Percentiles rank a stretch among this genome's conserved stretches.
phyloP scores from a whole-genome alignment of 2,888 invertebrate species.

The Aphidius colemani region DNA sequence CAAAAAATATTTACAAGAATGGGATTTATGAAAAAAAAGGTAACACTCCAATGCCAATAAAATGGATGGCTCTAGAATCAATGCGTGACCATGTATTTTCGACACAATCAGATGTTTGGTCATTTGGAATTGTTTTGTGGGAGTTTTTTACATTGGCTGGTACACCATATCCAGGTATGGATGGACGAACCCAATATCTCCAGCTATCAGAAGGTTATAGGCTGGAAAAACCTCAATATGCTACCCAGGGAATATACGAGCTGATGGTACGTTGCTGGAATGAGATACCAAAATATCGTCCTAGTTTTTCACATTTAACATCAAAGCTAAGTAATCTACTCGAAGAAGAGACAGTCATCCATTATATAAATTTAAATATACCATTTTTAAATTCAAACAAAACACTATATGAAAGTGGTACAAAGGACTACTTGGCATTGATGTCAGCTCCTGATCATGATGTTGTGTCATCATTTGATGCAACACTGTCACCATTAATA shows the following conservation, averaged over 20 bases:
- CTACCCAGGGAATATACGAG: conserved; percentile 76
- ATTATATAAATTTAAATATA: conserved; percentile 83
- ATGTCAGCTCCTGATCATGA: conserved; percentile 76
- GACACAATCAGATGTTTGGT: conserved; percentile 82
- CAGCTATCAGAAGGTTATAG: conserved; percentile 83
- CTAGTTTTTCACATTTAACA: conserved; percentile 77
- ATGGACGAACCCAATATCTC: conserved; percentile 72
- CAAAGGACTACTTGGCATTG: conserved; percentile 75
- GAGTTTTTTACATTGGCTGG: conserved; percentile 84
- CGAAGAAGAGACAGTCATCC: conserved; percentile 43
- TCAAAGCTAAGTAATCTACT: no score
- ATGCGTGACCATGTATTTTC: conserved; percentile 88
- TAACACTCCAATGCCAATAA: conserved; percentile 82
- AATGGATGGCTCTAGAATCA: conserved; percentile 95
- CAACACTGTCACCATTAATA: conserved; percentile 45
- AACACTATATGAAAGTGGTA: conserved; percentile 61
- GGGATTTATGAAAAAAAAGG: conserved; percentile 89
- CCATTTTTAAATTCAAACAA: conserved; percentile 74
- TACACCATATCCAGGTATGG: conserved; percentile 82
- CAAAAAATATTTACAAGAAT: conserved; percentile 85
- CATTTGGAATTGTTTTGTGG: conserved; percentile 68
- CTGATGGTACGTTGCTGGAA: conserved; percentile 89
- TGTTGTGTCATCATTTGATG: conserved; percentile 64
- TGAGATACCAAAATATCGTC: conserved; percentile 74
- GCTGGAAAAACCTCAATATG: conserved; percentile 83